Percentiles rank a stretch among this genome's conserved stretches.
phyloP scores from a whole-genome alignment of 2,113 vertebrate genomes.

The Urocolius indicus region DNA sequence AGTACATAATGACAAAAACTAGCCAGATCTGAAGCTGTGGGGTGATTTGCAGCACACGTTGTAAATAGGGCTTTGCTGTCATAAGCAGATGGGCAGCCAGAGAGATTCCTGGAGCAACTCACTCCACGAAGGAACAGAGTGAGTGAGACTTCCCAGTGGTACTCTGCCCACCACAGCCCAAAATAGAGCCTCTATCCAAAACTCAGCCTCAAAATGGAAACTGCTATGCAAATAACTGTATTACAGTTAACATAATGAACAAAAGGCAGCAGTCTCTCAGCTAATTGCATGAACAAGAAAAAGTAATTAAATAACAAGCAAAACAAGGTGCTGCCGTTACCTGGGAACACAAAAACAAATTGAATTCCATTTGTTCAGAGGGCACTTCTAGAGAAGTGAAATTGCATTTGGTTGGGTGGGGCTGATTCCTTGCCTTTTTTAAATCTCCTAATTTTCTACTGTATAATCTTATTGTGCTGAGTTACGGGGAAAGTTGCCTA shows the following conservation, averaged over 20 bases:
- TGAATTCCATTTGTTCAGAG: slow-evolving; percentile 21
- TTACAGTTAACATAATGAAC: neutral
- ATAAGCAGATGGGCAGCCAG: slow-evolving; percentile 27
- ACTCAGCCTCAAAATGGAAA: slow-evolving; percentile 3
- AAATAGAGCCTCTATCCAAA: slow-evolving; percentile 4
- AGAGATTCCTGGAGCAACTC: neutral
- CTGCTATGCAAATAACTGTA: slow-evolving; percentile 38
- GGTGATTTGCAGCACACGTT: neutral
- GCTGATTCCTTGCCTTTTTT: neutral
- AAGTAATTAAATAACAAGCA: slow-evolving; percentile 46
- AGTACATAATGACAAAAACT: neutral
- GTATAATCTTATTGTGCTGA: neutral
- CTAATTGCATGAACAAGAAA: slow-evolving; percentile 40
- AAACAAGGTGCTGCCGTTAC: slow-evolving; percentile 49
- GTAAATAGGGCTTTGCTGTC: neutral
- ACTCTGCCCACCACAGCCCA: neutral
- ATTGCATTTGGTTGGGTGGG: slow-evolving; percentile 20
- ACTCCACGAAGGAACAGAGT: neutral
- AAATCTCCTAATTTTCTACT: neutral
- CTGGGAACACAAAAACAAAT: slow-evolving; percentile 36
- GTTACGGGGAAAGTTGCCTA: slow-evolving; percentile 2
- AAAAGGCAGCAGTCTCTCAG: slow-evolving; percentile 15
- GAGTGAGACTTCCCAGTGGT: neutral
- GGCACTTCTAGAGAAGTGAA: neutral
- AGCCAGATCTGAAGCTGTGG: neutral